Evolutionary conservation across 2,113 vertebrate genomes (phyloP), one percentile per base, ranked within the genome.

Genomic region (Tragulus kanchil): DNA sequence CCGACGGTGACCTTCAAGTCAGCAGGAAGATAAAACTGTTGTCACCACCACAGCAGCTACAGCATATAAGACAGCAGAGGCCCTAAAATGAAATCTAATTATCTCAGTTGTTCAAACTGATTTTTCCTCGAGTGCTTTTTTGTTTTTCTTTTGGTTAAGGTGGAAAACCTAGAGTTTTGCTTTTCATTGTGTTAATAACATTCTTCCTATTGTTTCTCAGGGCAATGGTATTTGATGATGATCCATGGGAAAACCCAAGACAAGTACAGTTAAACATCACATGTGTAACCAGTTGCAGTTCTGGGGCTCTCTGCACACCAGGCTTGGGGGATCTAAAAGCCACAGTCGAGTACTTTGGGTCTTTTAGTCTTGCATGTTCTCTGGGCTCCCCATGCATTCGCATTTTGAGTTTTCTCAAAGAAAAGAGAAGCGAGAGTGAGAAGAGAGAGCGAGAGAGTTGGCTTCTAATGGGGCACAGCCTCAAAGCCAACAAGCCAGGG

Each of bases 251-350:
- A 97, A 97, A 91, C 0, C 96, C 98, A 96, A 98, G 97, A 96
- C 94, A 97, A 98, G 95, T 97, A 97, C 97, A 98, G 98, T 98
- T 98, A 98, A 97, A 97, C 96, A 96, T 75, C 84, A 95, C 85
- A 89, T 97, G 85, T 78, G 64, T 94, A 97, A 97, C 95, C 92
- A 95, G 97, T 91, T 77, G 75, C 36, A 67, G 86, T 87, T 98
- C 98, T 96, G 88, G 96, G 91, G 92, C 86, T 75, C 97, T 98
- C 98, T 62, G 89, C 97, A 98, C 90, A 97, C 61, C 73, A 84
- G 92, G 88, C 26, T 94, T 86, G 95, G 97, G 94, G 59, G 95
- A 89, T 89, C 78, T 89, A 93, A 97, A 98, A 98, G 94, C 1
- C 77, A 67, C 95, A 64, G 62, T 6, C 50, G 69, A 97, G 94